A percentile compares a stretch with the other conserved stretches of the same genome.
Conservation (phyloP, 2,113 vertebrate genomes). For the Excalfactoria chinensis region DNA sequence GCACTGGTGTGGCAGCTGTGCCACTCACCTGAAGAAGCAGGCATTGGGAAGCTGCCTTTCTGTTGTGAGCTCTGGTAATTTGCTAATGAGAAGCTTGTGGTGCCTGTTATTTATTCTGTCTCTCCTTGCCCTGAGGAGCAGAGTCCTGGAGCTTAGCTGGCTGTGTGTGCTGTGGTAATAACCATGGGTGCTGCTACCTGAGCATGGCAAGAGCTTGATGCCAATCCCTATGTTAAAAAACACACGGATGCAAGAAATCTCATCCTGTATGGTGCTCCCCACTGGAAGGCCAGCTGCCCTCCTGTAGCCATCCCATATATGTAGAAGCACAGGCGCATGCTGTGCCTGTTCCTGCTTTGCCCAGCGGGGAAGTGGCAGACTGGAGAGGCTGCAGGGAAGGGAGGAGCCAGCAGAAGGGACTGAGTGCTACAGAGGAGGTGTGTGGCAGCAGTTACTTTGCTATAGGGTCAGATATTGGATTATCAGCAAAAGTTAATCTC, state of each 20-base stretch:
- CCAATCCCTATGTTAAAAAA: not conserved
- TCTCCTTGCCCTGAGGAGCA: not conserved
- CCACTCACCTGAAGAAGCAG: not conserved
- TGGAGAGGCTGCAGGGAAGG: not conserved
- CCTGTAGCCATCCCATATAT: not conserved
- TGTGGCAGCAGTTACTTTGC: not conserved
- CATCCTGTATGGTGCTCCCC: not conserved
- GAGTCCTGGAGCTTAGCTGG: not conserved
- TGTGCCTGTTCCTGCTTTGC: accelerated
- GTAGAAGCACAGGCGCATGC: accelerated
- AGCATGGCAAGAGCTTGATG: accelerated
- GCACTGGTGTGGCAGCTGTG: not conserved
- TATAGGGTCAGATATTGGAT: slow-evolving; percentile 35
- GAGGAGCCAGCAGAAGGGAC: not conserved
- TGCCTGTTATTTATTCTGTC: not conserved
- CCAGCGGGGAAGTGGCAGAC: not conserved
- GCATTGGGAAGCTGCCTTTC: not conserved
- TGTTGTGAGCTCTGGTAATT: not conserved
- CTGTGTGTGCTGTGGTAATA: accelerated
- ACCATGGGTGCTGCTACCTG: not conserved
- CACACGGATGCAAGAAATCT: not conserved
- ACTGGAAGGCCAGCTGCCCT: not conserved
- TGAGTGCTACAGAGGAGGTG: not conserved
- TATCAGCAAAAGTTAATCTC: slow-evolving; percentile 54
- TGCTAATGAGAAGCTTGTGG: not conserved